Evolutionary conservation across 2,888 invertebrate species (phyloP).

Genomic region (Augochlorella aurata): DNA sequence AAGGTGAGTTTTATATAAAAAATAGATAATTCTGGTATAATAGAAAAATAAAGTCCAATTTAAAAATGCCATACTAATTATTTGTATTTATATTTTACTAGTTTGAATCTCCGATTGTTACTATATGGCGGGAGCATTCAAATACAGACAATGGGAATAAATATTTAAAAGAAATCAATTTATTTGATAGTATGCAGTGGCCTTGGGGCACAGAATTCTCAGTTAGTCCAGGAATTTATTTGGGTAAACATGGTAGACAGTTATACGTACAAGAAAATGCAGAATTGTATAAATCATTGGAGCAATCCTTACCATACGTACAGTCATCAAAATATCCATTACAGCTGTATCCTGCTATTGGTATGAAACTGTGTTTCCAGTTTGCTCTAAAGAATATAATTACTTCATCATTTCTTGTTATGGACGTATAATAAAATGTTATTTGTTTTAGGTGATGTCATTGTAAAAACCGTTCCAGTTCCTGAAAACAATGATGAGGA

Average conservation of each 20-base stretch:
- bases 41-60: not conserved
- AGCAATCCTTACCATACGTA: conserved; percentile 49
- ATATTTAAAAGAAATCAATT: conserved; percentile 86
- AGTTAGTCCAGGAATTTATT: conserved; percentile 88
- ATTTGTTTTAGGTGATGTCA: conserved; percentile 57
- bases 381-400: not conserved
- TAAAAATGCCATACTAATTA: conserved; percentile 19
- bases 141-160: conserved; percentile 69
- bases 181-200: conserved; percentile 86
- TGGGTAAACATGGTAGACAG: conserved; percentile 92
- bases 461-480: conserved; percentile 44
- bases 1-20: conserved; percentile 83
- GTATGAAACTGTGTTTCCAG: conserved; percentile 63
- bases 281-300: conserved; percentile 64
- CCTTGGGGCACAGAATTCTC: conserved; percentile 81
- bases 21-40: not conserved
- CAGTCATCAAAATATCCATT: conserved; percentile 85
- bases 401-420: not conserved
- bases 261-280: conserved; percentile 82
- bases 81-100: conserved; percentile 73
- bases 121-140: conserved; percentile 91
- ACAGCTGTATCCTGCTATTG: conserved; percentile 87
- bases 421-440: not conserved
- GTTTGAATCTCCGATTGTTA: conserved; percentile 92
- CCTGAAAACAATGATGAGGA: conserved; percentile 34